phyloP scores from a whole-genome alignment of 2,797 vertebrate genomes.

The Phrynocephalus vlangalii region DNA sequence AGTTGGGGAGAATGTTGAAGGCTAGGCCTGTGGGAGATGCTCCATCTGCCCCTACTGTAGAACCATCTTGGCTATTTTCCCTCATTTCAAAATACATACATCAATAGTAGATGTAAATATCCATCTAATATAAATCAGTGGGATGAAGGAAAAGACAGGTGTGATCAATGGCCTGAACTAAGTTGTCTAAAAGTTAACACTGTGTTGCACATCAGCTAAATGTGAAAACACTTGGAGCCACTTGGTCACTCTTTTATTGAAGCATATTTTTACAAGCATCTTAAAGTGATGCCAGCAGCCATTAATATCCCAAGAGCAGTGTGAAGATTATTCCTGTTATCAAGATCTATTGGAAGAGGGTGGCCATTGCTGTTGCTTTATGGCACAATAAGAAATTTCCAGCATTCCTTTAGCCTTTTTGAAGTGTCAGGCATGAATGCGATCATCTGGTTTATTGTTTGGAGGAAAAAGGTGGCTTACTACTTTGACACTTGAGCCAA shows the following conservation, averaged over 20 bases:
- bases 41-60: too few species aligned
- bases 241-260: too few species aligned
- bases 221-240: not conserved
- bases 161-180: not conserved
- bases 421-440: not conserved
- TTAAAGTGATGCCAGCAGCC: not conserved
- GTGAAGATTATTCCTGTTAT: not conserved
- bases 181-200: not conserved
- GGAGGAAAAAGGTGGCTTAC: not conserved
- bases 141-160: not conserved
- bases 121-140: not conserved
- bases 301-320: not conserved
- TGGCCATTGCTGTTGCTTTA: not conserved
- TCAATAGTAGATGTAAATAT: not conserved
- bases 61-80: not conserved
- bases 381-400: too few species aligned
- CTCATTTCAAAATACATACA: not conserved
- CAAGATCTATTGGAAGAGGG: not conserved
- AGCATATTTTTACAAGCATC: not conserved
- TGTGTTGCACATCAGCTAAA: not conserved
- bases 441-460: not conserved
- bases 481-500: not conserved
- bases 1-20: too few species aligned
- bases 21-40: too few species aligned
- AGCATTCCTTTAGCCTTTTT: not conserved